A percentile compares a stretch with the other conserved stretches of the same genome.
Evolutionary conservation across 2,797 vertebrate species (phyloP).

Genomic region (Remorina albescens): DNA sequence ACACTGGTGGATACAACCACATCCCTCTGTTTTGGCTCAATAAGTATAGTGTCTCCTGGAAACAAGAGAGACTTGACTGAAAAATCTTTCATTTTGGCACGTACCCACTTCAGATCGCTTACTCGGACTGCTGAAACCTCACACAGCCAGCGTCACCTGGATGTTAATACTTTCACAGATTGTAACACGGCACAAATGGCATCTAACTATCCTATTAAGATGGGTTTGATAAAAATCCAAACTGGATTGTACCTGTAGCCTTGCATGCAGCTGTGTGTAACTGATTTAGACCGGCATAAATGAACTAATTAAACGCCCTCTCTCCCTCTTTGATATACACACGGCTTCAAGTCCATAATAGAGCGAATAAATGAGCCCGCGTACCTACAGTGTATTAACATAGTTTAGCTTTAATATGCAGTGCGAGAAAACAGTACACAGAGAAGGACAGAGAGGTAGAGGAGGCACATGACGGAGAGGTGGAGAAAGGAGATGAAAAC

Average conservation of each 20-base stretch:
- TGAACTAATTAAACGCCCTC: slow-evolving; percentile 59
- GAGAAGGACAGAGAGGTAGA: slow-evolving; percentile 24
- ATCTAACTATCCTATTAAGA: neutral
- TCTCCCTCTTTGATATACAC: slow-evolving; percentile 39
- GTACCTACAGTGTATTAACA: slow-evolving; percentile 68
- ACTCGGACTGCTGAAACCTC: neutral
- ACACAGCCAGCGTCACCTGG: neutral
- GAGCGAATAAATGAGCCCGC: slow-evolving; percentile 65
- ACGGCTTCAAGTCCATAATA: slow-evolving; percentile 45
- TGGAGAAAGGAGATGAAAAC: slow-evolving; percentile 51
- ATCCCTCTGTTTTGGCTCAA: neutral
- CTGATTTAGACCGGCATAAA: slow-evolving; percentile 50
- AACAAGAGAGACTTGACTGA: too few relatives aligned
- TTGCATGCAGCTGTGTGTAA: slow-evolving; percentile 24
- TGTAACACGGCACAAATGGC: neutral
- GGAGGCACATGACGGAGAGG: slow-evolving; percentile 23
- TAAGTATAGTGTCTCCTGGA: neutral
- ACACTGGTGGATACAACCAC: too few relatives aligned
- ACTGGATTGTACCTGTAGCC: neutral
- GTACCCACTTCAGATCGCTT: neutral
- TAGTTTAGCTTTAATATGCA: slow-evolving; percentile 67
- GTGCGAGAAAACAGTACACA: slow-evolving; percentile 28
- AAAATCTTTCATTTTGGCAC: too few relatives aligned
- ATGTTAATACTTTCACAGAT: neutral
- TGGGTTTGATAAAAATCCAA: neutral